Base-by-base conservation (phyloP, 2,113 vertebrate genomes). In the Orthonyx spaldingii region DNA sequence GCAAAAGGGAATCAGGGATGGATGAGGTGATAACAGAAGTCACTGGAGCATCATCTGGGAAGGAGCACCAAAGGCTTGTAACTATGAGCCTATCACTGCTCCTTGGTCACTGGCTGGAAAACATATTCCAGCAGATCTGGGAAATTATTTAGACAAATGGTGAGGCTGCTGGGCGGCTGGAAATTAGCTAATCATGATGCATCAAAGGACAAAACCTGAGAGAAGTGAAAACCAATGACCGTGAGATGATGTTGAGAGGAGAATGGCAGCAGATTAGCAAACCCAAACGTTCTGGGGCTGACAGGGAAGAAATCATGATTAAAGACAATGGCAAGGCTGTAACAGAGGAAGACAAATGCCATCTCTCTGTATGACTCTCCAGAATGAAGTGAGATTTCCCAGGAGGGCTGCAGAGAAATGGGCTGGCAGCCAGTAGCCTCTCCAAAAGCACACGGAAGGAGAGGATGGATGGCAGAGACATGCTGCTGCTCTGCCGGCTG, bases 161-260 rank as follows among this genome's bases (percentile, higher is more conserved):
- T 7, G 28, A 97, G 66, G 82, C 75, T 87, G 33, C 39, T 2
- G 2, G 80, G 75, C 92, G 84, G 63, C 65, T 97, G 50, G 72
- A 88, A 93, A 90, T 92, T 83, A 72, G 83, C 88, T 97, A 96
- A 94, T 64, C 60, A 95, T 90, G 65, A 84, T 88, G n/a, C 44
- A 92, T 90, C 81, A 91, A 94, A 92, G 90, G 86, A 79, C 84
- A 96, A 92, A 97, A 94, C 57, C 90, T 47, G 78, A 94, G 95
- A 95, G 63, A 81, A 63, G 52, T 69, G 24, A 85, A 87, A 95
- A 35, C n/a, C 11, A 16, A 81, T 71, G 72, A 82, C 94, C 77
- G 42, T 44, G 77, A 95, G 85, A 83, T 52, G 85, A 89, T 89
- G 87, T 55, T 90, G 89, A 84, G 69, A 93, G 59, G 56, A 69